Conservation (phyloP, 2,888 invertebrate genomes). For the Melieria omissa region DNA sequence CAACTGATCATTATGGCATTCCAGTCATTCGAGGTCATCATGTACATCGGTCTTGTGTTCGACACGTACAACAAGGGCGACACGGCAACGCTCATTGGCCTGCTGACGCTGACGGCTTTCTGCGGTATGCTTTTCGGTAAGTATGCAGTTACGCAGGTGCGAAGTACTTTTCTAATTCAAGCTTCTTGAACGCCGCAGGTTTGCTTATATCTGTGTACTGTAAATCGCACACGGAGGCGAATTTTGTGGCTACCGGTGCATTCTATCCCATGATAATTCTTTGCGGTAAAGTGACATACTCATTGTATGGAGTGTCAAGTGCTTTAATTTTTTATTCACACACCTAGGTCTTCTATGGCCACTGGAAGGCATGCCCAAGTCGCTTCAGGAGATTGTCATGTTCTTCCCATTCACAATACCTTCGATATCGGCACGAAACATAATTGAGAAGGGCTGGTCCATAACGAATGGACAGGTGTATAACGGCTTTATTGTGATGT, state of each 20-base stretch:
- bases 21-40: constrained; percentile 71
- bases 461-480: constrained; percentile 77
- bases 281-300: constrained; percentile 75
- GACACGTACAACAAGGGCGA: constrained; percentile 66
- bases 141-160: background rate
- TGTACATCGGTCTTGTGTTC: constrained; percentile 66
- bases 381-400: constrained; percentile 73
- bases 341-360: constrained; percentile 75
- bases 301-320: too few species aligned
- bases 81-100: constrained; percentile 69
- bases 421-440: constrained; percentile 78
- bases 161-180: constrained; percentile 4
- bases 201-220: constrained; percentile 85
- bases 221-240: constrained; percentile 81
- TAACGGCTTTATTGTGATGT: constrained; percentile 76
- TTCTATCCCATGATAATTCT: constrained; percentile 90
- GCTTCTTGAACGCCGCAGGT: constrained; percentile 66
- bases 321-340: too few species aligned
- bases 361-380: constrained; percentile 74
- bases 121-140: constrained; percentile 85
- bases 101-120: constrained; percentile 79
- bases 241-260: constrained; percentile 86
- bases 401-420: constrained; percentile 84
- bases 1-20: constrained; percentile 80
- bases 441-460: constrained; percentile 80